These are phyloP conservation scores for Puntigrus tetrazona DNA, from an alignment of 2,113 vertebrate species.

Conservation along the genomic window DNA sequence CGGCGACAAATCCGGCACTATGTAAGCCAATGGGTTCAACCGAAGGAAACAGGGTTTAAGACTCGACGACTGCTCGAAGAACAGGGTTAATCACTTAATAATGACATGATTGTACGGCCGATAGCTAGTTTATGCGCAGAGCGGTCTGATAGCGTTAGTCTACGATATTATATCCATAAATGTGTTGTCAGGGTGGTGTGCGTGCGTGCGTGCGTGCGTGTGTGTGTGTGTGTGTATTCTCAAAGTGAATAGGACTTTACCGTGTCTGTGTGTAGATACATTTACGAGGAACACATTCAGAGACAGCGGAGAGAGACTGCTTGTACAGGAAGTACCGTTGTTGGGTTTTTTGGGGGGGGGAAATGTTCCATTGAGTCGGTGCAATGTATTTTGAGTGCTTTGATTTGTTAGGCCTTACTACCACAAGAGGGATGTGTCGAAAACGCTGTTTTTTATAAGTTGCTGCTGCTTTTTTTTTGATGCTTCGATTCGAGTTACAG, in stretches of 20 bases:
- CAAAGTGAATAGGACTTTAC: slow-evolving; percentile 76
- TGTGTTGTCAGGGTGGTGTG: slow-evolving; percentile 76
- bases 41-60: slow-evolving; percentile 70
- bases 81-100: slow-evolving; percentile 72
- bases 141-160: slow-evolving; percentile 67
- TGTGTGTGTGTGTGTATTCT: slow-evolving; percentile 67
- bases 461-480: slow-evolving; percentile 57
- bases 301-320: slow-evolving; percentile 42
- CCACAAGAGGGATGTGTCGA: slow-evolving; percentile 28
- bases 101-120: slow-evolving; percentile 67
- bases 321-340: slow-evolving; percentile 44
- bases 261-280: slow-evolving; percentile 73
- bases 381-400: slow-evolving; percentile 69
- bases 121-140: slow-evolving; percentile 57
- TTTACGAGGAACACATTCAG: slow-evolving; percentile 50
- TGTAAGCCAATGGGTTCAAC: slow-evolving; percentile 79
- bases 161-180: slow-evolving; percentile 76
- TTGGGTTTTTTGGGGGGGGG: slow-evolving; percentile 27
- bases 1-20: slow-evolving; percentile 96
- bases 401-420: slow-evolving; percentile 67
- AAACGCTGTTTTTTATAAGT: slow-evolving; percentile 38
- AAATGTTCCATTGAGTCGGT: slow-evolving; percentile 50
- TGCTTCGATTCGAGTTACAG: slow-evolving; percentile 25
- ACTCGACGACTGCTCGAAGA: slow-evolving; percentile 61
- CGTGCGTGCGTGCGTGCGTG: slow-evolving; percentile 47